phyloP scores from a whole-genome alignment of 2,113 vertebrate species.

The Natator depressus region DNA sequence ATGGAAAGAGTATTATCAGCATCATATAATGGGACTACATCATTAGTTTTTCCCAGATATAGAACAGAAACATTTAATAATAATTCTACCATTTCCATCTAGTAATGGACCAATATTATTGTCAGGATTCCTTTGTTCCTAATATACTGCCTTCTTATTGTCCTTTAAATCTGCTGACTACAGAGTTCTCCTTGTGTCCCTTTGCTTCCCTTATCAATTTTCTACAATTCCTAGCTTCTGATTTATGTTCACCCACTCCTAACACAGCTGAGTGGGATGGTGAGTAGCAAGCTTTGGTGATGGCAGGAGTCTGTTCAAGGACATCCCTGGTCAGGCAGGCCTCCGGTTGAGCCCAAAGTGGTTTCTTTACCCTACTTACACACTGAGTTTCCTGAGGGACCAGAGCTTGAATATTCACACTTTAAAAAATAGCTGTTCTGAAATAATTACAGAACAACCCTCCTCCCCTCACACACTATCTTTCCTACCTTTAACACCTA shows the following conservation, averaged over 20 bases:
- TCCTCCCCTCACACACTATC: background rate
- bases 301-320: background rate
- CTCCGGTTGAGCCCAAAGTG: background rate
- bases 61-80: too few species aligned
- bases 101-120: too few species aligned
- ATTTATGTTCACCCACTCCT: background rate
- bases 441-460: background rate
- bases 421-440: background rate
- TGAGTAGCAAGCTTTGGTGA: background rate
- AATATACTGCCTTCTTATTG: too few species aligned
- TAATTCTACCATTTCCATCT: too few species aligned
- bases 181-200: too few species aligned
- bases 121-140: too few species aligned
- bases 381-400: background rate
- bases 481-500: background rate
- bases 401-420: background rate
- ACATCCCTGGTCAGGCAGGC: background rate
- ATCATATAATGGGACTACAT: too few species aligned
- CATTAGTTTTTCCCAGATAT: too few species aligned
- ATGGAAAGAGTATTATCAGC: too few species aligned
- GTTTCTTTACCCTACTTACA: background rate
- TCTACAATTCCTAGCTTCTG: too few species aligned
- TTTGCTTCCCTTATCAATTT: too few species aligned
- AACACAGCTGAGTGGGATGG: background rate
- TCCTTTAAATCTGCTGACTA: too few species aligned